phyloP scores from a whole-genome alignment of 2,888 invertebrate genomes.

The Chironomus tentans region DNA sequence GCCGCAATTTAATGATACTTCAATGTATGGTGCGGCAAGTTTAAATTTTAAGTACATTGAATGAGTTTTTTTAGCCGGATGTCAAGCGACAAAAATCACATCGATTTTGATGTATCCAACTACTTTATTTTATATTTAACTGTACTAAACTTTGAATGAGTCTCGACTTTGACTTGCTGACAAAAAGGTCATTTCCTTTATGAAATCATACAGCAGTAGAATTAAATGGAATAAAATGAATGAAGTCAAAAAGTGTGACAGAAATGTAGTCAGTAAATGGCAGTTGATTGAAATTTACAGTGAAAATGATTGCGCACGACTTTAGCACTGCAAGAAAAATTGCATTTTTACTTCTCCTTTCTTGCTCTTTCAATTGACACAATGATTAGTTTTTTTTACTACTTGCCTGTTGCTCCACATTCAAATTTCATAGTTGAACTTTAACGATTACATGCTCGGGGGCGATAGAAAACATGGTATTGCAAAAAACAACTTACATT shows the following conservation, averaged over 20 bases:
- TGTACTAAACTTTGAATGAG: background rate
- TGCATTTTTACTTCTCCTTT: background rate
- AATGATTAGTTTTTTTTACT: constrained; percentile 3
- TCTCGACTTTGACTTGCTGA: background rate
- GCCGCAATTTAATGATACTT: background rate
- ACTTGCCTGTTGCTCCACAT: background rate
- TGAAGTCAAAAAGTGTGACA: constrained; percentile 3
- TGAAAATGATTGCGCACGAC: background rate
- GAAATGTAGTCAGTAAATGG: background rate
- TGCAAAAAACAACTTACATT: background rate
- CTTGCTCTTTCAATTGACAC: background rate
- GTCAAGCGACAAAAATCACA: constrained; percentile 5
- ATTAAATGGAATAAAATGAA: background rate
- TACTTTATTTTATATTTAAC: background rate
- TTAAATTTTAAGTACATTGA: background rate
- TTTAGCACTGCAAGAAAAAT: background rate
- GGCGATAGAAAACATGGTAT: background rate
- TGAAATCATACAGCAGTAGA: background rate
- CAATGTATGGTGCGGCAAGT: background rate
- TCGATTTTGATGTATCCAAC: background rate
- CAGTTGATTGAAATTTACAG: background rate
- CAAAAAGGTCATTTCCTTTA: constrained; percentile 15
- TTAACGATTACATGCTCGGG: constrained; percentile 1
- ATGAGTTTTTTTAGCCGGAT: background rate
- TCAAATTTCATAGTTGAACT: constrained; percentile 8